These are phyloP conservation scores for Notolabrus celidotus DNA, from an alignment of 2,797 vertebrate genomes.

Conservation along the genomic window DNA sequence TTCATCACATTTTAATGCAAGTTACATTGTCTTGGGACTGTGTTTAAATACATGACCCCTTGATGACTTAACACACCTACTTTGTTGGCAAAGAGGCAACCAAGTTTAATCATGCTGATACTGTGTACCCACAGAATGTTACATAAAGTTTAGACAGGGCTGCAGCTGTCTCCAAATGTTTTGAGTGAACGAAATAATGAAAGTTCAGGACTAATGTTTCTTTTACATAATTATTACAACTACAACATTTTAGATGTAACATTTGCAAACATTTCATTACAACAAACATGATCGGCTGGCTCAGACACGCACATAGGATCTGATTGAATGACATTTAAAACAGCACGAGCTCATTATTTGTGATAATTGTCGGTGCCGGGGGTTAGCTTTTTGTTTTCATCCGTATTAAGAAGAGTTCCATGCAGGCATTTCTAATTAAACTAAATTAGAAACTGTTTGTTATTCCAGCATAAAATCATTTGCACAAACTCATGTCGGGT, in stretches of 20 bases:
- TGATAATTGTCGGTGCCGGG: constrained; percentile 25
- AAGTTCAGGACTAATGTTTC: too few species aligned
- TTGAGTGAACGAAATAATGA: too few species aligned
- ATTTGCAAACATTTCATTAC: constrained; percentile 4
- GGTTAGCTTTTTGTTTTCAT: constrained; percentile 31
- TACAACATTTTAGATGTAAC: not conserved
- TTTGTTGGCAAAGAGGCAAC: not conserved
- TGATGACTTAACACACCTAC: not conserved
- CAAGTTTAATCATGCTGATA: not conserved
- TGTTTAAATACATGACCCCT: constrained; percentile 7
- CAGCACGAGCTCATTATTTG: constrained; percentile 30
- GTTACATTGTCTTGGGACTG: not conserved
- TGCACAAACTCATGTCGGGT: constrained; percentile 31
- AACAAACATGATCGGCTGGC: not conserved
- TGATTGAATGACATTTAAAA: constrained; percentile 26
- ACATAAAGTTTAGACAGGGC: not conserved
- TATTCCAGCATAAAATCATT: constrained; percentile 30
- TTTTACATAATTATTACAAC: too few species aligned
- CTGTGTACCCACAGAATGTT: not conserved
- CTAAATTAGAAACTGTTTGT: constrained; percentile 33
- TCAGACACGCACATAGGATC: not conserved
- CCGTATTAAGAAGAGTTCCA: constrained; percentile 32
- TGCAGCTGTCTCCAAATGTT: too few species aligned
- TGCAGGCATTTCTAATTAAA: constrained; percentile 47
- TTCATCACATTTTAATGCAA: not conserved